Evolutionary conservation across 2,888 invertebrate species (phyloP).

Genomic region (Drosophila antonietae): DNA sequence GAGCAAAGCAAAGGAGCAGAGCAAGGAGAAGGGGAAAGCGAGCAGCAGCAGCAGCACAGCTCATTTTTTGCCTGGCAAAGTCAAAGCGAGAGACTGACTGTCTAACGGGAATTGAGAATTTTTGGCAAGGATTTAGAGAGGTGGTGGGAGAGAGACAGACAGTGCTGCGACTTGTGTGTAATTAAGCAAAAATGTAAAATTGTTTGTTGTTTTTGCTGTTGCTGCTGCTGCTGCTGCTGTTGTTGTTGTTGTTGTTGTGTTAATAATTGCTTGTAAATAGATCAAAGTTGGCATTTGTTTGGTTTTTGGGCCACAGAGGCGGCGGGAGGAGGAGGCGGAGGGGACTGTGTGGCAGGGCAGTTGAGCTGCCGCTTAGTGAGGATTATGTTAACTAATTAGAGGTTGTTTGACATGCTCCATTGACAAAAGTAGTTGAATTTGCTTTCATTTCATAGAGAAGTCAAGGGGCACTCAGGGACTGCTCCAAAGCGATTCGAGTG

Average conservation of each 20-base stretch:
- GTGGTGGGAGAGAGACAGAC: not conserved
- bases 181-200: slow-evolving; percentile 76
- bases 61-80: slow-evolving; percentile 64
- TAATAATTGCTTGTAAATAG: slow-evolving; percentile 78
- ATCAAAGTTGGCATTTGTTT: slow-evolving; percentile 75
- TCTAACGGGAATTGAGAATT: slow-evolving; percentile 16
- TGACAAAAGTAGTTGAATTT: slow-evolving; percentile 32
- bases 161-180: slow-evolving; percentile 61
- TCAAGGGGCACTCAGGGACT: not conserved
- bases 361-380: slow-evolving; percentile 25
- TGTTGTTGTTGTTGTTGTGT: slow-evolving; percentile 54
- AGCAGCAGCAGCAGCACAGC: slow-evolving; percentile 28
- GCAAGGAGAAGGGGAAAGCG: not conserved
- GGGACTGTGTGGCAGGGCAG: slow-evolving; percentile 4
- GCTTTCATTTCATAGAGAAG: not conserved
- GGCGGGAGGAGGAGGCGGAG: not conserved
- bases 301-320: not conserved
- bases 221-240: slow-evolving; percentile 14
- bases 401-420: slow-evolving; percentile 59
- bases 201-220: slow-evolving; percentile 53
- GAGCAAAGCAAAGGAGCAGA: not conserved
- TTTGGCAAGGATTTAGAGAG: not conserved
- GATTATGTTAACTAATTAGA: slow-evolving; percentile 74
- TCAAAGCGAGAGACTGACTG: slow-evolving; percentile 46
- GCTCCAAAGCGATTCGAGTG: slow-evolving; percentile 4